Evolutionary conservation across 2,888 invertebrate genomes (phyloP), one percentile per base, ranked within the genome.

Genomic region (Pristionchus entomophagus): DNA sequence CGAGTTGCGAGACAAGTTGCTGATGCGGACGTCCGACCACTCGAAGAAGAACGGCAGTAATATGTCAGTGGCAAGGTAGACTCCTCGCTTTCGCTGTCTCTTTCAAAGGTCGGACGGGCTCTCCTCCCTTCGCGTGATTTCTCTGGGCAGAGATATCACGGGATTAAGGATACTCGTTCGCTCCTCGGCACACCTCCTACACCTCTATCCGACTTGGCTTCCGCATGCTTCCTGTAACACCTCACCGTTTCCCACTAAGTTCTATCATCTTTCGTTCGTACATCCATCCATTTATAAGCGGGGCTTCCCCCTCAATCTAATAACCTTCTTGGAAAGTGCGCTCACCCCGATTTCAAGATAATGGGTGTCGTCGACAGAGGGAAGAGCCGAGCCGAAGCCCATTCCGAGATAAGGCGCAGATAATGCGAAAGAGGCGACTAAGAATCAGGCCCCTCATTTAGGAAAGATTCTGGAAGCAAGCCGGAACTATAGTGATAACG

Each of bases 11-110:
- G 93, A 93, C 87, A 93, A 93, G 84, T 86, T 93, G 80, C 88
- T 93, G 32, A 87, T 89, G 87, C 88, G 92, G 22, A 88, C 89
- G 29, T 89, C 90, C 26, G 89, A 90, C 65, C 89, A 89, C 77
- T 80, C 86, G 86, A 90, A 91, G 87, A 92, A 92, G 86, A 90
- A 89, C 87, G 93, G 93, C 81, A 92, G 92, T 84, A 91, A 90
- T 88, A 89, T 92, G 88, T 91, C 91, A 87, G 93, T 93, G 69
- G 93, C 93, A 86, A 91, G 91, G 91, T 92, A 90, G 86, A 69
- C 65, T 85, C 69, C 53, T 86, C 82, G 56, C 62, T 82, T 78
- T 81, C 82, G 59, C 78, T 62, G 22, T 80, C 85, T 62, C 84
- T 45, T 56, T 45, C 17, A 8, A 59, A 5, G 59, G 59, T 22